These are phyloP conservation scores for Brachyistius frenatus DNA, from an alignment of 2,113 vertebrate species.

Conservation along the genomic window DNA sequence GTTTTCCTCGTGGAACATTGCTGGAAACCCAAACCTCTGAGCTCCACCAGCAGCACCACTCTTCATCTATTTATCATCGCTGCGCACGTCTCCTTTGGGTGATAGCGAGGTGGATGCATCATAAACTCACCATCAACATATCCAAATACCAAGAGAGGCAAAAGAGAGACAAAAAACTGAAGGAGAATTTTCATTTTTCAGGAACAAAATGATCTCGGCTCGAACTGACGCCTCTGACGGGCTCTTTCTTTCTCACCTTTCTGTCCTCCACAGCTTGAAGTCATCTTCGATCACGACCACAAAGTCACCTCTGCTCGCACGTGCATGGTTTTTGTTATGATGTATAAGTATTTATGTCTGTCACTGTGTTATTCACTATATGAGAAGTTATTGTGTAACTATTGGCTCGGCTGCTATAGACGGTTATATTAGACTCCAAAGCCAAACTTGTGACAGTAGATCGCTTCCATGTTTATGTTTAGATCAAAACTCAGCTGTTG, in stretches of 20 bases:
- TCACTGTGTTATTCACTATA: constrained; percentile 75
- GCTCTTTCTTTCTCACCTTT: too few species aligned
- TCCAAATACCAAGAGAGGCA: neutral
- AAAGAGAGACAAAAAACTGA: constrained; percentile 40
- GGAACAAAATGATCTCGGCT: constrained; percentile 31
- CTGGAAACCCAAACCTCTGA: constrained; percentile 5
- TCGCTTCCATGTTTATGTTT: constrained; percentile 37
- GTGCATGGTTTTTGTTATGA: constrained; percentile 71
- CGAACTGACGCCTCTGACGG: constrained; percentile 16
- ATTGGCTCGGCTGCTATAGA: constrained; percentile 80
- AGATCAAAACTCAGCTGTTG: constrained; percentile 16
- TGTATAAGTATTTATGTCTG: constrained; percentile 72
- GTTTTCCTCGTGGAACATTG: constrained; percentile 23
- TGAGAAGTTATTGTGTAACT: constrained; percentile 57
- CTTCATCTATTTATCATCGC: constrained; percentile 33
- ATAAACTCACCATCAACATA: constrained; percentile 22
- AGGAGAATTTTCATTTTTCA: constrained; percentile 28
- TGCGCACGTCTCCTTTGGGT: constrained; percentile 6
- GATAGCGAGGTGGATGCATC: neutral
- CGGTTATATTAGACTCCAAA: constrained; percentile 73
- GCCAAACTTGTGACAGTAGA: constrained; percentile 61
- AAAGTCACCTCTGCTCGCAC: constrained; percentile 51
- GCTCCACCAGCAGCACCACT: constrained; percentile 1
- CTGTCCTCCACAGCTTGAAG: constrained; percentile 26
- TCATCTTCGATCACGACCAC: constrained; percentile 19